Evolutionary conservation across 2,113 vertebrate species (phyloP).

Genomic region (Mustelus asterias): DNA sequence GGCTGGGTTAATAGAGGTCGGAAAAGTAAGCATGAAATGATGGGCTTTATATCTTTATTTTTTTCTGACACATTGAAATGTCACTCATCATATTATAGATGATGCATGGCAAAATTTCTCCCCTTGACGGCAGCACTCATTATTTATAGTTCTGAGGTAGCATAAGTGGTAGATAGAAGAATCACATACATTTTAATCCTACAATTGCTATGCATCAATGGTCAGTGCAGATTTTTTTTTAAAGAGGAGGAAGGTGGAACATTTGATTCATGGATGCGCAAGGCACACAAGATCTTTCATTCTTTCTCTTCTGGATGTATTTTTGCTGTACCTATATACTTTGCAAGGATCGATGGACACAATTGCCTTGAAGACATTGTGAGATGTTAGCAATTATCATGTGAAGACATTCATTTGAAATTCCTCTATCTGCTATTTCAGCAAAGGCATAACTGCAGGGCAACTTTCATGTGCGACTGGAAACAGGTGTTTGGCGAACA

Average conservation of each 20-base stretch:
- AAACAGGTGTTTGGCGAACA: neutral
- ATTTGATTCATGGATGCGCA: neutral
- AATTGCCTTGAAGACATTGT: neutral
- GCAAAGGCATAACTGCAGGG: neutral
- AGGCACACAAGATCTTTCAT: neutral
- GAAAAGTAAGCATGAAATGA: neutral
- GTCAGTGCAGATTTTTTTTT: neutral
- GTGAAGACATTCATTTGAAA: neutral
- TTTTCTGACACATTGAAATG: neutral
- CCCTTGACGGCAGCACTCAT: neutral
- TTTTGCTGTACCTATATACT: neutral
- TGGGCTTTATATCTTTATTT: neutral
- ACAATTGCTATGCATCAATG: neutral
- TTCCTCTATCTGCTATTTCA: neutral
- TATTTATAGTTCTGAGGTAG: neutral
- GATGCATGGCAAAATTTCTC: neutral
- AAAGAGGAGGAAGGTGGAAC: neutral
- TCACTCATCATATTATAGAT: neutral
- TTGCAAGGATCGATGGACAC: neutral
- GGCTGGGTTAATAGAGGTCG: neutral
- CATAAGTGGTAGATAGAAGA: neutral
- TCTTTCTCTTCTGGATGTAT: neutral
- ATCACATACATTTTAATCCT: neutral
- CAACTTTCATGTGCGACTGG: neutral
- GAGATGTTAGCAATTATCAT: neutral